Evolutionary conservation across 2,113 vertebrate species (phyloP).

Genomic region (Microtus ochrogaster): DNA sequence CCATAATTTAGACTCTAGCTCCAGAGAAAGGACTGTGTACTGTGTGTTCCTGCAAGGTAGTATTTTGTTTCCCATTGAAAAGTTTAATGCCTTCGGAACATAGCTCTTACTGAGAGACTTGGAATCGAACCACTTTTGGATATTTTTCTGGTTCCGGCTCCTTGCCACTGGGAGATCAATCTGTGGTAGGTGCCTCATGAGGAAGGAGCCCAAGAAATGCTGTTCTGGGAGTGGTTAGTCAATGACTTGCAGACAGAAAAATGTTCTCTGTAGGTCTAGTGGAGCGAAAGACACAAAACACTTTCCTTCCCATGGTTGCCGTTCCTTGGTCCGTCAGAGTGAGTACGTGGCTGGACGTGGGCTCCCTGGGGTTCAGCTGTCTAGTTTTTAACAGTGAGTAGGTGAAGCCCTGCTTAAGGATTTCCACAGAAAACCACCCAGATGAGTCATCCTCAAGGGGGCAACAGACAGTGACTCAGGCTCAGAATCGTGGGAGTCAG

Average conservation of each 20-base stretch:
- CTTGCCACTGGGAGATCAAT: constrained; percentile 56
- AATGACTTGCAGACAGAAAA: constrained; percentile 61
- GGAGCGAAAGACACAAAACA: constrained; percentile 23
- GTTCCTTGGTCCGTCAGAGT: neutral
- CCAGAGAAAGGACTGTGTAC: neutral
- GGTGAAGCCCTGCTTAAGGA: neutral
- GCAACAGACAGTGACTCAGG: constrained; percentile 60
- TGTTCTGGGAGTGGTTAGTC: constrained; percentile 62
- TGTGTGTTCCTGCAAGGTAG: neutral
- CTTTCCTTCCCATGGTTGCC: constrained; percentile 48
- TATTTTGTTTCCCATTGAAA: neutral
- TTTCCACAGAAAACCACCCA: constrained; percentile 34
- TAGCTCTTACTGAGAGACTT: constrained; percentile 12
- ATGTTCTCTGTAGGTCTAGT: constrained; percentile 53
- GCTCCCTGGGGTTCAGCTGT: constrained; percentile 11
- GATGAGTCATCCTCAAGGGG: constrained; percentile 67
- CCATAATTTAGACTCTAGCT: neutral
- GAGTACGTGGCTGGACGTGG: constrained; percentile 3
- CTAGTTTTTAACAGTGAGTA: constrained; percentile 14
- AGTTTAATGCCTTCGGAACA: neutral
- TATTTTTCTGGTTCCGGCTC: constrained; percentile 54
- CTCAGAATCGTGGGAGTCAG: neutral
- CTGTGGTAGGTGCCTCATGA: constrained; percentile 44
- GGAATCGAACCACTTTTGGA: constrained; percentile 20
- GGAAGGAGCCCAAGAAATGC: constrained; percentile 59